These are phyloP conservation scores for Grantiella picta DNA, from an alignment of 2,113 vertebrate genomes.

Conservation along the genomic window DNA sequence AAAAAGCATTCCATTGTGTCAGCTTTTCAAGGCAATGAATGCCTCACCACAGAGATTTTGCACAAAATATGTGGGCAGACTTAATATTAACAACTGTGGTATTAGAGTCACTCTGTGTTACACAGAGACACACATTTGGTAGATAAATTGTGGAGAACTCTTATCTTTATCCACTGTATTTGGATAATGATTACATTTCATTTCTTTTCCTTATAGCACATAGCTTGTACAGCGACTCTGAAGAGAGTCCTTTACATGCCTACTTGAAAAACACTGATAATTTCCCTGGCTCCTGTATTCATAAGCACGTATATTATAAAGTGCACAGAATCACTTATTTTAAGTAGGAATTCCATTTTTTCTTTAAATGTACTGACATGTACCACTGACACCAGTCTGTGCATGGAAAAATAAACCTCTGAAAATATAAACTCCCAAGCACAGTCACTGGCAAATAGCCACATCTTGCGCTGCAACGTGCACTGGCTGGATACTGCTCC, in stretches of 20 bases:
- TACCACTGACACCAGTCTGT: neutral
- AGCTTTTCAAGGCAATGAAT: conserved; percentile 21
- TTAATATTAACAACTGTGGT: conserved; percentile 1
- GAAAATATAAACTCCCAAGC: neutral
- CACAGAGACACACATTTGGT: neutral
- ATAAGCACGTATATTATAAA: neutral
- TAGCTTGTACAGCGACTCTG: neutral
- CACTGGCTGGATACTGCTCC: neutral
- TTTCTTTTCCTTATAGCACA: neutral
- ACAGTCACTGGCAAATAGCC: neutral
- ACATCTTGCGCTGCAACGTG: neutral
- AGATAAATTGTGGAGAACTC: neutral
- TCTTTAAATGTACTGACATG: neutral
- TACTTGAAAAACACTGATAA: neutral
- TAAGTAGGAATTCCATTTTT: neutral
- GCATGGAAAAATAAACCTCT: neutral
- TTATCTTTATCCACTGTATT: neutral
- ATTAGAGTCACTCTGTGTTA: neutral
- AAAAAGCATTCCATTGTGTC: conserved; percentile 32
- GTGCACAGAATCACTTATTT: neutral
- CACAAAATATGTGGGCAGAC: conserved; percentile 20
- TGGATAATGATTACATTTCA: conserved; percentile 1
- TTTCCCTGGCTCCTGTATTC: neutral
- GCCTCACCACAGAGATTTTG: conserved; percentile 10
- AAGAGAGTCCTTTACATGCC: neutral